A percentile compares a stretch with the other conserved stretches of the same genome.
Conservation (phyloP, 1,140 invertebrate genomes). For the Triops cancriformis region DNA sequence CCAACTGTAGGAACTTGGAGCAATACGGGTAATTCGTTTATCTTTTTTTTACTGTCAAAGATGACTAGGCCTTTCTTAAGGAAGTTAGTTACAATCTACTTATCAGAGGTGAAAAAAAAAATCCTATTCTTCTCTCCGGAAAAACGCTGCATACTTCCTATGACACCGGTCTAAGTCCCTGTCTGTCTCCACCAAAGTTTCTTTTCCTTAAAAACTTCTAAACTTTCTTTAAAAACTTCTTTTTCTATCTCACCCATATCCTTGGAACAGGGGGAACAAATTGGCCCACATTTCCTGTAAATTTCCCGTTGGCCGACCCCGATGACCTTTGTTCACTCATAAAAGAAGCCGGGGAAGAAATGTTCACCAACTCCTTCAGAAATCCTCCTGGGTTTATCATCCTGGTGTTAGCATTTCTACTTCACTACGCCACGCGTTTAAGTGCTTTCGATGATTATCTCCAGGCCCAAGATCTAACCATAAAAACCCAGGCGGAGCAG, state of each 20-base stretch:
- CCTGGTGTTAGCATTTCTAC: not conserved
- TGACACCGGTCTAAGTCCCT: not conserved
- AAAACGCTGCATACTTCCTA: not conserved
- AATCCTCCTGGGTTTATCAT: not conserved
- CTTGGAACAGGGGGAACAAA: not conserved
- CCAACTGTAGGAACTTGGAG: no score
- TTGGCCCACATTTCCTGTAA: not conserved
- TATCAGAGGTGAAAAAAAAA: no score
- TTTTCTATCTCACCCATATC: not conserved
- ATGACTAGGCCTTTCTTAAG: no score
- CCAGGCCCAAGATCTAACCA: not conserved
- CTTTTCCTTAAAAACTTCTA: not conserved
- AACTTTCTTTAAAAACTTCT: not conserved
- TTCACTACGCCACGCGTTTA: not conserved
- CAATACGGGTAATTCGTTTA: no score
- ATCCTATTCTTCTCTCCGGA: not conserved
- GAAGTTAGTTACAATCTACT: no score
- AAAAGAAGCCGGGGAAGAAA: not conserved
- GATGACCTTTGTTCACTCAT: not conserved
- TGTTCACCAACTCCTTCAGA: not conserved
- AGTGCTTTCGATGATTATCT: not conserved
- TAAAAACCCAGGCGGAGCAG: not conserved
- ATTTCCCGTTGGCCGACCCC: not conserved
- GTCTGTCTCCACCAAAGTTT: conserved; percentile 14
- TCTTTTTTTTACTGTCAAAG: no score